Conservation (phyloP, 2,888 invertebrate genomes). For the Augiades crinisus region DNA sequence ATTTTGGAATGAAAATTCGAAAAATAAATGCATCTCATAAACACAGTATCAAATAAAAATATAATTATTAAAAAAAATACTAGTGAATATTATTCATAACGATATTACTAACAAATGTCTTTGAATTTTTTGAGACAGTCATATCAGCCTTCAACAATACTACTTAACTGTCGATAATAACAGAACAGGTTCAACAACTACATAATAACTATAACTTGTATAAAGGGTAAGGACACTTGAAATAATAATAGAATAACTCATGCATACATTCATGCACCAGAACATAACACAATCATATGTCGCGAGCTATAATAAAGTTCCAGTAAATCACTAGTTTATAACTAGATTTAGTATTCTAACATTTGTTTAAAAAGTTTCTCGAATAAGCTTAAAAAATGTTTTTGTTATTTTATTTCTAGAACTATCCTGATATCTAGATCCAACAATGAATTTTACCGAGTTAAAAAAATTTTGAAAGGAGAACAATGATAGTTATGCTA, state of each 20-base stretch:
- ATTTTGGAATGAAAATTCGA: conserved; percentile 9
- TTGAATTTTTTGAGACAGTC: conserved; percentile 1
- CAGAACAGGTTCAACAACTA: conserved; percentile 25
- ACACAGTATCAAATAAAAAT: background rate
- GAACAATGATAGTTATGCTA: too few relatives aligned
- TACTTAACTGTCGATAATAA: conserved; percentile 6
- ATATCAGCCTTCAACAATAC: conserved; percentile 15
- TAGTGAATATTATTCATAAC: background rate
- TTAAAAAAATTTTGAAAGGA: too few relatives aligned
- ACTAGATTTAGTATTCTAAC: too few relatives aligned
- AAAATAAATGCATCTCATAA: conserved; percentile 14
- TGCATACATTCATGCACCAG: conserved; percentile 51
- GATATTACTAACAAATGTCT: background rate
- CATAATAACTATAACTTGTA: conserved; percentile 27
- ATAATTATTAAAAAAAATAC: background rate
- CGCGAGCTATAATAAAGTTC: conserved; percentile 8
- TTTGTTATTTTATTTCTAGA: too few relatives aligned
- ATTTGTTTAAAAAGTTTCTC: too few relatives aligned
- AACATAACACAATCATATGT: conserved; percentile 25
- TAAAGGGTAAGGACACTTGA: conserved; percentile 23
- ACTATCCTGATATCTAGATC: too few relatives aligned
- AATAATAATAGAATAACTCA: conserved; percentile 36
- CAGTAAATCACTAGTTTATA: too few relatives aligned
- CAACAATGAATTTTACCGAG: too few relatives aligned
- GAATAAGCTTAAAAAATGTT: too few relatives aligned